Evolutionary conservation across 2,888 invertebrate species (phyloP).

Genomic region (Zhuqinia jingwanae): DNA sequence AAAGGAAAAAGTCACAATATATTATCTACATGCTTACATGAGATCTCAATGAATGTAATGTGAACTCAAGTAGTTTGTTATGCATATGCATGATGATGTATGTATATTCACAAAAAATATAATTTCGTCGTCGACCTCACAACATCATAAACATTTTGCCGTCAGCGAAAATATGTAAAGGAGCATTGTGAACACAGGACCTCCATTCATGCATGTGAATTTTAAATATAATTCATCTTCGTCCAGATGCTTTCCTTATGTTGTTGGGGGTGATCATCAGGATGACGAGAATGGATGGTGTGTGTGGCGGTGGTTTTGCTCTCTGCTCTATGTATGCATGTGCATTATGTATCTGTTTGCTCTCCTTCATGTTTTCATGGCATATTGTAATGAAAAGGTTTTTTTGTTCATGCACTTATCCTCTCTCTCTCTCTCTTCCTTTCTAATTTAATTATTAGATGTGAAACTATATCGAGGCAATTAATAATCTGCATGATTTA

Average conservation of each 20-base stretch:
- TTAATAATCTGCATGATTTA: conserved; percentile 73
- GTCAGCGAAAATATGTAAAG: conserved; percentile 68
- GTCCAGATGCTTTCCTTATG: conserved; percentile 73
- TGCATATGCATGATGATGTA: too few relatives aligned
- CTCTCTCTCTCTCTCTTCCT: conserved; percentile 62
- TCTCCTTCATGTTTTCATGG: conserved; percentile 40
- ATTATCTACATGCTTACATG: neutral
- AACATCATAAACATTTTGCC: conserved; percentile 60
- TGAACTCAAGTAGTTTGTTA: too few relatives aligned
- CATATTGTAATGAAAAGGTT: conserved; percentile 49
- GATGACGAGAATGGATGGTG: conserved; percentile 42
- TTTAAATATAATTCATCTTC: conserved; percentile 59
- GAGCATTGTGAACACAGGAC: conserved; percentile 58
- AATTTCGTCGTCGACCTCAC: conserved; percentile 59
- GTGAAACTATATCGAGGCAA: conserved; percentile 65
- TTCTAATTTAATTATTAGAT: conserved; percentile 71
- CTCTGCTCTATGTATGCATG: too few relatives aligned
- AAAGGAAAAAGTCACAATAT: conserved; percentile 45
- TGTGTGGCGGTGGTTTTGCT: conserved; percentile 47
- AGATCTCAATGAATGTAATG: conserved; percentile 54
- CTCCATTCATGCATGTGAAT: conserved; percentile 72
- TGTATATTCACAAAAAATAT: conserved; percentile 22
- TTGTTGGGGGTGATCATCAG: conserved; percentile 29
- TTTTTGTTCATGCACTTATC: conserved; percentile 34
- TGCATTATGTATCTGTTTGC: neutral